Percentiles rank a stretch among this genome's conserved stretches.
Evolutionary conservation across 2,797 vertebrate species (phyloP).

Genomic region (Sebastes matsubarae): DNA sequence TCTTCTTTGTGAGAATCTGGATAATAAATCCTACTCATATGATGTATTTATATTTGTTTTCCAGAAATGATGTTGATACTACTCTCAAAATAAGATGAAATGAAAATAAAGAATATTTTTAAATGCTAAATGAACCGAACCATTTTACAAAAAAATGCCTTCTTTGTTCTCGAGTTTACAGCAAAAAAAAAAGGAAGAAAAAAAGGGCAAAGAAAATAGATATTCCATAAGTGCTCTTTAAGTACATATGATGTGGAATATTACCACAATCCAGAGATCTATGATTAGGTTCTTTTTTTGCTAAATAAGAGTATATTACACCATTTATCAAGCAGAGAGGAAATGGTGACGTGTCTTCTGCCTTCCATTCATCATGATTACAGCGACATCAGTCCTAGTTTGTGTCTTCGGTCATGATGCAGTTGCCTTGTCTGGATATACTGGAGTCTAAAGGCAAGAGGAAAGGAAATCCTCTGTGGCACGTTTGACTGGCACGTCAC

Average conservation of each 20-base stretch:
- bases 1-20: constrained; percentile 30
- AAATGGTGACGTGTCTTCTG: constrained; percentile 75
- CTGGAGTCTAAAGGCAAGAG: constrained; percentile 1
- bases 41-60: not conserved
- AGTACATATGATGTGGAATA: constrained; percentile 75
- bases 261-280: constrained; percentile 76
- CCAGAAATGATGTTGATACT: not conserved
- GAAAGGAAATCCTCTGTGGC: constrained; percentile 11
- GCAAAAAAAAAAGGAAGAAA: not conserved
- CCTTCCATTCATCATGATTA: constrained; percentile 86
- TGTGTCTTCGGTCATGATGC: constrained; percentile 74
- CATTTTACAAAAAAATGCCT: constrained; percentile 3
- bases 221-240: constrained; percentile 69
- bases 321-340: constrained; percentile 82
- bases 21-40: not conserved
- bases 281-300: constrained; percentile 77
- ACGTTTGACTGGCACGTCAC: constrained; percentile 30
- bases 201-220: constrained; percentile 34
- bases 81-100: not conserved
- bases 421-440: constrained; percentile 25
- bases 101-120: not conserved
- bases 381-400: constrained; percentile 79
- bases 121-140: not conserved
- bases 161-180: not conserved
- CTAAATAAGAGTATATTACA: constrained; percentile 86